Evolutionary conservation across 2,797 vertebrate species (phyloP), one percentile per base, ranked within the genome.

Genomic region (Champsocephalus esox): DNA sequence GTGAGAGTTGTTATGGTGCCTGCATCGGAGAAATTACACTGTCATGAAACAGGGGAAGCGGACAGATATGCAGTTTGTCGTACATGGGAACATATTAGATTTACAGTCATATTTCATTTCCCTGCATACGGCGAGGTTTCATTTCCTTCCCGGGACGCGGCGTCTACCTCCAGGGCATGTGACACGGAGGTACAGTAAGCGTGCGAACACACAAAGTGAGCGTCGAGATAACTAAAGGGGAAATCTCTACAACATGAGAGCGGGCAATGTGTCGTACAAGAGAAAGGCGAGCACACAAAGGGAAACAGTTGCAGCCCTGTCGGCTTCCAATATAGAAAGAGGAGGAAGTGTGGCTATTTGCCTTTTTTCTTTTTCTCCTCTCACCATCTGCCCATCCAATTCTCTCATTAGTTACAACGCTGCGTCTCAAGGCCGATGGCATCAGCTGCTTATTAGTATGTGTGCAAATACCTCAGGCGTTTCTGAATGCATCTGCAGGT

Each of bases 351-450:
- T 61, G 76, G 77, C 74, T 75, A 67, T 87, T 80, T 80, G 61
- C 56, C 70, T 81, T 73, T 73, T 73, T 80, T 54, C 14, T 32
- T 65, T 58, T 64, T 69, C 80, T 70, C 68, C 70, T 84, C 66
- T 41, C 75, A 66, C 88, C 92, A 93, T 93, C 92, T 92, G 90
- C 85, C 75, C 77, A 54, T 77, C 59, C 45, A n/a, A 76, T 75
- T 79, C 85, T 60, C 78, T 91, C 84, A 87, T 92, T 92, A 90
- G 93, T 93, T 90, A 88, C 87, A 79, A 66, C 14, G 19, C 68
- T 3, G 70, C 38, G 21, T 88, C 81, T 87, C 57, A 73, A 75
- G 77, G 81, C 83, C 74, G 5, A 45, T n/a, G 67, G 68, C 78
- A 46, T 84, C 62, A 73, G 2, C 44, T 60, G 57, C 41, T 14